phyloP scores from a whole-genome alignment of 2,113 vertebrate species.

The Neodon shergylaensis region DNA sequence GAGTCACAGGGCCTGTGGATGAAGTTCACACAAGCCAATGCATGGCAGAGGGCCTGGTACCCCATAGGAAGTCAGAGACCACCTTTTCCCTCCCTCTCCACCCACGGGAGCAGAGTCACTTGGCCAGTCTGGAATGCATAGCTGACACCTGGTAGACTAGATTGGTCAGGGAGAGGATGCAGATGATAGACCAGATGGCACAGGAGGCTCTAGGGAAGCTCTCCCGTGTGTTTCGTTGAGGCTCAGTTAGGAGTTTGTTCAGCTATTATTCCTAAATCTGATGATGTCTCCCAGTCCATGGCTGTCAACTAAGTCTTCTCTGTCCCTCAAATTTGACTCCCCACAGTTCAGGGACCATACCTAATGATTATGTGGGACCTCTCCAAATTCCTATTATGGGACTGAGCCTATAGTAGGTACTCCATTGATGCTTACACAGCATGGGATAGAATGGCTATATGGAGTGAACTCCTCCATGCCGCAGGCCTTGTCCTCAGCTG shows the following conservation, averaged over 20 bases:
- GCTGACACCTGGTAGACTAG: background rate
- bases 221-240: background rate
- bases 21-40: background rate
- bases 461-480: background rate
- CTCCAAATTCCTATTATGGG: background rate
- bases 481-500: background rate
- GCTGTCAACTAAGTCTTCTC: background rate
- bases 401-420: background rate
- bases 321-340: background rate
- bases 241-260: background rate
- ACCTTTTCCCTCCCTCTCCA: background rate
- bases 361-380: background rate
- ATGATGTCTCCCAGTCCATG: background rate
- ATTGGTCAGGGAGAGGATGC: background rate
- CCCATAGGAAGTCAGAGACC: conserved; percentile 15
- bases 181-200: background rate
- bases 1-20: background rate
- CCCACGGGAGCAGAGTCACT: background rate
- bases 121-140: background rate
- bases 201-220: background rate
- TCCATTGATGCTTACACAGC: background rate
- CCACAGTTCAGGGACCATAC: background rate
- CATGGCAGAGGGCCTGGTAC: conserved; percentile 29
- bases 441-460: background rate
- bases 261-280: too few species aligned